Evolutionary conservation across 1,140 invertebrate species (phyloP), one percentile per base, ranked within the genome.

Genomic region (Agraylea sexmaculata): DNA sequence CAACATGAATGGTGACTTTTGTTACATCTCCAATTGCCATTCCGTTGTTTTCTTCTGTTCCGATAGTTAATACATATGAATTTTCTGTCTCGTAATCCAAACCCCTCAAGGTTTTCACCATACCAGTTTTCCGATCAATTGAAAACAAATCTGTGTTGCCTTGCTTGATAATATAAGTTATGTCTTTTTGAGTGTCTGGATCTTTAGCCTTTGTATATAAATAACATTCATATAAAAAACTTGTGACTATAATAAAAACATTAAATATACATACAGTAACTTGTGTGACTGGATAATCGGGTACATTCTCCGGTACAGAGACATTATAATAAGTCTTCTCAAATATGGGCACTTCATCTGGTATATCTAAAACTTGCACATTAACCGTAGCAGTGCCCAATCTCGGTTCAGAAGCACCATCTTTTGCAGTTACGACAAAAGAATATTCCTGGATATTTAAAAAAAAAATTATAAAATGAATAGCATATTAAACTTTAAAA

Each of bases 391-490:
- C 85, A 0, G 87, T 91, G 1, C 86, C 83, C 34, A 90, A 68
- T 15, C 83, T 70, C n/a, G 80, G 76, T 65, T 92, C 86, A 0
- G 78, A 71, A 3, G 85, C 89, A 18, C 80, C 80, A 58, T 94
- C 90, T 55, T 79, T 83, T 2, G 89, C 90, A 3, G 84, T 88
- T 1, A 94, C 83, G 18, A 86, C 80, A 57, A 90, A 86, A 46
- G 76, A 76, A 56, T 85, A 85, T 42, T 81, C 80, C 68, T 79
- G 56, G 0, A 7, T 7, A 27, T 12, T 27, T 3, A 50, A 49
- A 47, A 51, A 48, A 48, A 39, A 29, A 45, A 46, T 40, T 21
- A 22, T 18, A 30, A 42, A 22, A 11, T 11, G 29, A 10, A 39
- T 15, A 31, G 21, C n/a, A 22, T 35, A 11, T 39, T 35, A 22